A percentile compares a stretch with the other conserved stretches of the same genome.
phyloP scores from a whole-genome alignment of 2,888 invertebrate genomes.

The Acanthococcus lagerstroemiae region DNA sequence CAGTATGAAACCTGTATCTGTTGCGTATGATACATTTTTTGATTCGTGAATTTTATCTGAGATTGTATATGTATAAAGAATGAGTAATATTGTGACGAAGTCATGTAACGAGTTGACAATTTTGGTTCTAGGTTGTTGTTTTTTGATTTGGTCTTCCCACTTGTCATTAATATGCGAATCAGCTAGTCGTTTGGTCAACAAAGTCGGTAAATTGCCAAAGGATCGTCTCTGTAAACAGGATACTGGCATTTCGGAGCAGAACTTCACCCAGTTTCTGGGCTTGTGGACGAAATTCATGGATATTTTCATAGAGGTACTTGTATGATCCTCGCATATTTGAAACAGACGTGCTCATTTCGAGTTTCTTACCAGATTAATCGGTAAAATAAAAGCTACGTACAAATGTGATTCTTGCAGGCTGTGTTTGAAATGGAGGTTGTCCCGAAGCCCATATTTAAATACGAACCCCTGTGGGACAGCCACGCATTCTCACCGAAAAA shows the following conservation, averaged over 20 bases:
- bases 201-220: conserved; percentile 73
- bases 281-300: conserved; percentile 46
- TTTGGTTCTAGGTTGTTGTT: conserved; percentile 55
- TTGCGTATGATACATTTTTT: too few relatives aligned
- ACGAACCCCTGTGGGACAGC: conserved; percentile 41
- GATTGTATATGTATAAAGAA: too few relatives aligned
- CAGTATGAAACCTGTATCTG: too few relatives aligned
- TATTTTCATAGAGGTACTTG: conserved; percentile 49
- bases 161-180: conserved; percentile 69
- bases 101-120: too few relatives aligned
- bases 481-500: conserved; percentile 37
- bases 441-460: conserved; percentile 39
- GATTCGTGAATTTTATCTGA: too few relatives aligned
- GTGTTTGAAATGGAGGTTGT: conserved; percentile 43
- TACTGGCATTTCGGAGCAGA: conserved; percentile 56
- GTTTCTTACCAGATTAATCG: too few relatives aligned
- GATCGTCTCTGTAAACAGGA: conserved; percentile 72
- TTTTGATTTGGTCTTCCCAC: conserved; percentile 81
- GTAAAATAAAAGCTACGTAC: too few relatives aligned
- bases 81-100: too few relatives aligned
- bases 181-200: conserved; percentile 64
- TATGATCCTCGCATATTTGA: background rate
- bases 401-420: too few relatives aligned
- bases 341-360: background rate
- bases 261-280: conserved; percentile 43